phyloP scores from a whole-genome alignment of 1,140 invertebrate genomes.

The Lutraria rhynchaena region DNA sequence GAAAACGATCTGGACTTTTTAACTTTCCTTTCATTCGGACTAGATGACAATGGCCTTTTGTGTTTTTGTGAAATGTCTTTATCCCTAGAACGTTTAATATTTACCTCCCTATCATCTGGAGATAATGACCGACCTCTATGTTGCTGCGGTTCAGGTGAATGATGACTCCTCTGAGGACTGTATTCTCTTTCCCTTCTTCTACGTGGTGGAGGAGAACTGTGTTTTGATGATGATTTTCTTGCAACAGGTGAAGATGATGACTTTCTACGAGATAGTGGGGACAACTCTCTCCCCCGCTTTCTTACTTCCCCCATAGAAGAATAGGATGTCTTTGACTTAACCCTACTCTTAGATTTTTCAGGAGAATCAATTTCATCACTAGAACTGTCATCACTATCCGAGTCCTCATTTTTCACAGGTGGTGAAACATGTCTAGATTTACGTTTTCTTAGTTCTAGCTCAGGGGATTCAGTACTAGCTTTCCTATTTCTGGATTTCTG shows the following conservation, averaged over 20 bases:
- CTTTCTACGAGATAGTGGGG: background rate
- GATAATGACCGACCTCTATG: slow-evolving; percentile 8
- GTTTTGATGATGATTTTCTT: slow-evolving; percentile 16
- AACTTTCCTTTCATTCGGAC: slow-evolving; percentile 22
- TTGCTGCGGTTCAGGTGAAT: background rate
- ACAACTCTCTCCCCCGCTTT: background rate
- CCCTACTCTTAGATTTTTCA: background rate
- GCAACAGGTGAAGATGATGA: background rate
- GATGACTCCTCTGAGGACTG: background rate
- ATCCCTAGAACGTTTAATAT: slow-evolving; percentile 20
- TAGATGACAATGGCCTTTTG: slow-evolving; percentile 14
- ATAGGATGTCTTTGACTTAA: background rate
- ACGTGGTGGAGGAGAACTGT: background rate
- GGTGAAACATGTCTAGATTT: background rate
- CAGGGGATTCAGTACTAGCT: background rate
- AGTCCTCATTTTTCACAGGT: slow-evolving; percentile 4
- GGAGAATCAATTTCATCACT: slow-evolving; percentile 34
- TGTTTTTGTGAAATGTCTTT: slow-evolving; percentile 10
- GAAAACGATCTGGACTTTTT: slow-evolving; percentile 45
- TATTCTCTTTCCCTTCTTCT: background rate
- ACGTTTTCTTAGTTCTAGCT: slow-evolving; percentile 1
- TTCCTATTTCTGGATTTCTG: slow-evolving; percentile 37
- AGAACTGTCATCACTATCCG: slow-evolving; percentile 15
- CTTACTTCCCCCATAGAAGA: slow-evolving; percentile 16
- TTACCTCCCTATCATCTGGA: background rate